phyloP scores from a whole-genome alignment of 2,888 invertebrate genomes.

The Orthonevra nobilis region DNA sequence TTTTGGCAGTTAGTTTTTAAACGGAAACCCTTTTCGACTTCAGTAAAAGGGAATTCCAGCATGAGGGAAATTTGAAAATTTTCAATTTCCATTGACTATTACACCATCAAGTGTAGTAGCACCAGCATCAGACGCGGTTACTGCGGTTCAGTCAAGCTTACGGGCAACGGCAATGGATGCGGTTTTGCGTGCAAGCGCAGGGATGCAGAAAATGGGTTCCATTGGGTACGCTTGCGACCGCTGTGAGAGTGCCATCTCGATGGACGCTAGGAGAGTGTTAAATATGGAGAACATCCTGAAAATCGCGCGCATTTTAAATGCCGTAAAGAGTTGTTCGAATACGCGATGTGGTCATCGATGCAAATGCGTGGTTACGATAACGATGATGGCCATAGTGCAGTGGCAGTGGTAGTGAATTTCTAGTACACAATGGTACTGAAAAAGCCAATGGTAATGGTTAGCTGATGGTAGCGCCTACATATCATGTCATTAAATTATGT shows the following conservation, averaged over 20 bases:
- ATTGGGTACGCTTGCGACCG: constrained; percentile 48
- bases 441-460: constrained; percentile 43
- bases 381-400: constrained; percentile 38
- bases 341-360: constrained; percentile 58
- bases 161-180: constrained; percentile 35
- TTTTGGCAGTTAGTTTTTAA: constrained; percentile 28
- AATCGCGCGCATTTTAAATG: constrained; percentile 56
- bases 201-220: constrained; percentile 43
- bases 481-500: constrained; percentile 64
- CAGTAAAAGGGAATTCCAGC: not conserved
- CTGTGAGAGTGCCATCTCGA: constrained; percentile 40
- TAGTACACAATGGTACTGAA: constrained; percentile 46
- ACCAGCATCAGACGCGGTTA: not conserved
- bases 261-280: constrained; percentile 56
- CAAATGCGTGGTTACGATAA: constrained; percentile 65
- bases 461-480: constrained; percentile 51
- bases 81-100: constrained; percentile 67
- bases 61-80: constrained; percentile 25
- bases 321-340: constrained; percentile 44
- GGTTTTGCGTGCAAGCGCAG: constrained; percentile 31
- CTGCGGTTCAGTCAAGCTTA: constrained; percentile 26
- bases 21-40: constrained; percentile 1
- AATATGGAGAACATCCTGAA: constrained; percentile 64
- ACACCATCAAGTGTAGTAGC: constrained; percentile 32
- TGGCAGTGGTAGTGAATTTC: constrained; percentile 37